Evolutionary conservation across 1,140 invertebrate species (phyloP), one percentile per base, ranked within the genome.

Genomic region (Araneus ventricosus): DNA sequence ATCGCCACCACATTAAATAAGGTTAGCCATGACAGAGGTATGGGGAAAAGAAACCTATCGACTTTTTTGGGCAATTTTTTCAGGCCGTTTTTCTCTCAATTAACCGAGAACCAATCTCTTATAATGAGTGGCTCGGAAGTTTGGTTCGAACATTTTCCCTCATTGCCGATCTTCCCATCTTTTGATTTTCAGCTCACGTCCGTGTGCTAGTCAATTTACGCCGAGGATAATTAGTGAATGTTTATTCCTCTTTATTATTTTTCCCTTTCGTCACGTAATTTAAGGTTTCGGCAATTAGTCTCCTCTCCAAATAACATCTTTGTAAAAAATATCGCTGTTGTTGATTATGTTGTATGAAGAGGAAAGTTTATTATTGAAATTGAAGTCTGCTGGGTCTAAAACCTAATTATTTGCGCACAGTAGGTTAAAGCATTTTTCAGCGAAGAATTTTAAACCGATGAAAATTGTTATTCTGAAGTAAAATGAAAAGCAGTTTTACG

Each of bases 1-100:
- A 84, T 75, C 34, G 34, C 70, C 87, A 75, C 87, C 63, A 88
- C 59, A 88, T 88, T 70, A 88, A 45, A 88, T 37, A 88, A 88
- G 67, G 39, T 52, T 30, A 88, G 87, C 67, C 39, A 37, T 70
- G 61, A 41, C n/a, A 70, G 22, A 75, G 57, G 45, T 14, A 52
- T 52, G 14, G 39, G 39, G n/a, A 84, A 39, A 37, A 37, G 59
- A 86, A 86, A 34, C 52, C 17, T 57, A 34, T 63, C 45, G 22
- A 86, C 39, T 82, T 82, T 88, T 70, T 87, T 63, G 27, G 3
- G 30, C 63, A 14, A 75, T 57, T 57, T 70, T 61, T 61, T 22
- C 61, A n/a, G 24, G 24, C 34, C 37, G 24, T 45, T 88, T 67
- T 75, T 75, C 63, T 70, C 37, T 57, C 87, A 88, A 88, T 88